These are phyloP conservation scores for Anorthoa munda DNA, from an alignment of 2,888 invertebrate genomes.

Conservation along the genomic window DNA sequence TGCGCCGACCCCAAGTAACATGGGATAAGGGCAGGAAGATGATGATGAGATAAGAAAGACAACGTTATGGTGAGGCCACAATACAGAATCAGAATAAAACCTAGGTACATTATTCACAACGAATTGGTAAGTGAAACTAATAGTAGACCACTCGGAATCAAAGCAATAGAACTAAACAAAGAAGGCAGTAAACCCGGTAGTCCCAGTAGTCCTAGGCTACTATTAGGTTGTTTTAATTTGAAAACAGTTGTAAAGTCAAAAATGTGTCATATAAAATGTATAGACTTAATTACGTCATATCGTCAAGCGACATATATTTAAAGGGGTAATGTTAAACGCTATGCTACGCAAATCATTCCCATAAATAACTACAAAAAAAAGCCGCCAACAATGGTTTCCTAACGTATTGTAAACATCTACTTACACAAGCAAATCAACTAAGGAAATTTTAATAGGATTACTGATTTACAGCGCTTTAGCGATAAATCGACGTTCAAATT, in stretches of 20 bases:
- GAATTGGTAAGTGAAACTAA: neutral
- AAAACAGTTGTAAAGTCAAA: too few relatives aligned
- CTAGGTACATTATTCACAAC: too few relatives aligned
- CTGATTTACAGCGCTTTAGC: slow-evolving; percentile 46
- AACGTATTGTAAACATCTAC: neutral
- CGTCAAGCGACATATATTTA: too few relatives aligned
- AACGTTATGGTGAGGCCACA: neutral
- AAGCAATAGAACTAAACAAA: neutral
- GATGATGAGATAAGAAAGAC: neutral
- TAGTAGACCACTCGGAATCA: neutral
- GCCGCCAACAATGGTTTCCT: neutral
- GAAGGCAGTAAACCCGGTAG: too few relatives aligned
- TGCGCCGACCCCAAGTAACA: too few relatives aligned
- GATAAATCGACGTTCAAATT: slow-evolving; percentile 60
- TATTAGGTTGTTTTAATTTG: too few relatives aligned
- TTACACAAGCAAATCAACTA: slow-evolving; percentile 24
- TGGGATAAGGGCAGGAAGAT: too few relatives aligned
- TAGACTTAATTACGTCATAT: too few relatives aligned
- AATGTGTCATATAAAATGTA: too few relatives aligned
- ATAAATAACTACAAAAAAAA: neutral
- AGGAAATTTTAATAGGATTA: slow-evolving; percentile 41
- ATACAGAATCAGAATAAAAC: neutral
- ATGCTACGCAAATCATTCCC: neutral
- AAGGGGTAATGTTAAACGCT: too few relatives aligned
- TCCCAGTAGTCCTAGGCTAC: too few relatives aligned